Evolutionary conservation across 64 coral and sea anemone genomes (phyloP).

Genomic region (Montipora cactus): DNA sequence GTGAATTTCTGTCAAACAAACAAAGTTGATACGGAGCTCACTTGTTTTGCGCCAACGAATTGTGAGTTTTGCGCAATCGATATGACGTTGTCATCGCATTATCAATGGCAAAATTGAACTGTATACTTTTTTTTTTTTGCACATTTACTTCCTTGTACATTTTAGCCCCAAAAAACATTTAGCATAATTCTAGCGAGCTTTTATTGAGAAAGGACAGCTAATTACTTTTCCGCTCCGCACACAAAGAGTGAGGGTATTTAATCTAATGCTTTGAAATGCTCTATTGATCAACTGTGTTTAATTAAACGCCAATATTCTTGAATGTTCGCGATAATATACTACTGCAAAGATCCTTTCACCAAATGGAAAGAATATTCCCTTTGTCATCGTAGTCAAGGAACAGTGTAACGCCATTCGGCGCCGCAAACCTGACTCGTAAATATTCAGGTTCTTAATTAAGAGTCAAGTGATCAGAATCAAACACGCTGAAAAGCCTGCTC

Average conservation of each 20-base stretch:
- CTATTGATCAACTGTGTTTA: slow-evolving; percentile 3
- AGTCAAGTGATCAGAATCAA: background rate
- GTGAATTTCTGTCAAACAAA: too few relatives aligned
- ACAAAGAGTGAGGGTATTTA: background rate
- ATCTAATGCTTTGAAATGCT: slow-evolving; percentile 16
- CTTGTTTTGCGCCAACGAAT: too few relatives aligned
- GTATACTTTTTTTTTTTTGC: too few relatives aligned
- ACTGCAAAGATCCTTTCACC: background rate
- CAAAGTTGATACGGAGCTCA: too few relatives aligned
- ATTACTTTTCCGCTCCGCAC: background rate
- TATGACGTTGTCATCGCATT: too few relatives aligned
- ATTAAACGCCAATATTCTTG: background rate
- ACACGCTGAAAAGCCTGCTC: background rate
- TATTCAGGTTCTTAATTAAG: too few relatives aligned
- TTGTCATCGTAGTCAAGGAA: background rate
- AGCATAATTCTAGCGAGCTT: too few relatives aligned
- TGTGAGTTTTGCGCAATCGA: too few relatives aligned
- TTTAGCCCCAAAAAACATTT: too few relatives aligned
- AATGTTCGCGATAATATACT: background rate
- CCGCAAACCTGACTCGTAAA: background rate
- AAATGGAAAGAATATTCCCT: background rate
- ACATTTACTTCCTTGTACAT: too few relatives aligned
- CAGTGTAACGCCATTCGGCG: background rate
- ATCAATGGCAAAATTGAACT: too few relatives aligned
- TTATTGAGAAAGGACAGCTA: too few relatives aligned